A percentile compares a stretch with the other conserved stretches of the same genome.
phyloP scores from a whole-genome alignment of 2,113 vertebrate genomes.

The Acrocephalus arundinaceus region DNA sequence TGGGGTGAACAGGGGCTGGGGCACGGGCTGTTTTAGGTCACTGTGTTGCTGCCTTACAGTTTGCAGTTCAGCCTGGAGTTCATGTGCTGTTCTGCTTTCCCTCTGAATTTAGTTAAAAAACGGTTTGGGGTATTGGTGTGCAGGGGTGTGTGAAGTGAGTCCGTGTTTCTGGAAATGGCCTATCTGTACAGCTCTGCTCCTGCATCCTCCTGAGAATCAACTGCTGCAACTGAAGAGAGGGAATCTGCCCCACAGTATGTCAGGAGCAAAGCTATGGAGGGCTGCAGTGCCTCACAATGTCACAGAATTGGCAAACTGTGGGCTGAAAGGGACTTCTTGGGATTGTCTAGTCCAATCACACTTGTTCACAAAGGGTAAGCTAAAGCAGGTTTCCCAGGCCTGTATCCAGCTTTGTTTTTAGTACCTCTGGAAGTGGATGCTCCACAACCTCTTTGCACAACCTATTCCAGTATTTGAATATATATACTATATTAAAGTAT shows the following conservation, averaged over 20 bases:
- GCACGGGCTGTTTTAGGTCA: accelerated
- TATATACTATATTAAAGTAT: too few species aligned
- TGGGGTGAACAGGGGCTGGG: background rate
- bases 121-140: background rate
- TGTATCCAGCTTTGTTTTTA: background rate
- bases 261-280: background rate
- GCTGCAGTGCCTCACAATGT: background rate
- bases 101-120: background rate
- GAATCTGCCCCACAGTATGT: background rate
- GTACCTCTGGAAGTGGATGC: background rate
- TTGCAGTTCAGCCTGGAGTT: background rate
- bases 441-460: background rate
- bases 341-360: background rate
- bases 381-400: background rate
- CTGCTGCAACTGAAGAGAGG: background rate
- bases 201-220: background rate
- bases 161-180: background rate
- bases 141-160: background rate
- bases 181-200: background rate
- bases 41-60: accelerated
- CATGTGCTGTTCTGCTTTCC: background rate
- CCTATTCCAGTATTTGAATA: background rate
- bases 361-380: background rate
- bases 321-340: background rate
- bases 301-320: accelerated